Percentiles rank a stretch among this genome's conserved stretches.
Conservation (phyloP, 1,140 invertebrate genomes). For the Druon quercuslanigerum region DNA sequence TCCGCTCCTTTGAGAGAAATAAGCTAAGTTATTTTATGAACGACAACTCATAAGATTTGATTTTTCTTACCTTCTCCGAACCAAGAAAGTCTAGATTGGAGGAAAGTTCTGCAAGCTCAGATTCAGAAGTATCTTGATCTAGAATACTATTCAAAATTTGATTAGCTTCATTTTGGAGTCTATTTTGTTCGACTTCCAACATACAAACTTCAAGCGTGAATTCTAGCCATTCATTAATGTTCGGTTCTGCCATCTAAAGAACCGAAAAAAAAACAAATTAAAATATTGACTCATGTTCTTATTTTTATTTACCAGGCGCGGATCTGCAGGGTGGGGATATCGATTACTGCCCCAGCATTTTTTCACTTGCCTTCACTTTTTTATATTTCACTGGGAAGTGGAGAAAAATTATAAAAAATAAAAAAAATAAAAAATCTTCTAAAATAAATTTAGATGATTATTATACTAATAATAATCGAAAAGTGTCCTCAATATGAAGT, state of each 20-base stretch:
- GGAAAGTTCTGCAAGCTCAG: not conserved
- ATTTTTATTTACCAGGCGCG: not conserved
- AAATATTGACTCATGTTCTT: conserved; percentile 35
- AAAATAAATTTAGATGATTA: too few species aligned
- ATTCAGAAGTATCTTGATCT: not conserved
- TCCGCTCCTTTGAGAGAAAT: too few species aligned
- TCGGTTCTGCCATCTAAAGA: conserved; percentile 40
- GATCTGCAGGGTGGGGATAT: too few species aligned
- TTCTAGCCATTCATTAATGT: conserved; percentile 61
- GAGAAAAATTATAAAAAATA: too few species aligned
- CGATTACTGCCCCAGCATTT: too few species aligned
- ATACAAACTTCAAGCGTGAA: conserved; percentile 61
- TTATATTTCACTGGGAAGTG: too few species aligned
- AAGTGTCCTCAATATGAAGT: too few species aligned
- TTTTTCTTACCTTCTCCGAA: not conserved
- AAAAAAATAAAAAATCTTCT: too few species aligned
- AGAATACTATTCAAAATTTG: conserved; percentile 36
- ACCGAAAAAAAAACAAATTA: conserved; percentile 22
- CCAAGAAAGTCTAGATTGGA: conserved; percentile 5
- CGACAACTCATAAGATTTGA: not conserved
- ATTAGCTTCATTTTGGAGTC: conserved; percentile 58
- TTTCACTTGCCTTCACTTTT: too few species aligned
- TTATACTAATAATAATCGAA: too few species aligned
- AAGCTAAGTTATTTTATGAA: too few species aligned
- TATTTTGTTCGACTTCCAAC: conserved; percentile 53